Evolutionary conservation across 2,113 vertebrate species (phyloP).

Genomic region (Pelmatolapia mariae): DNA sequence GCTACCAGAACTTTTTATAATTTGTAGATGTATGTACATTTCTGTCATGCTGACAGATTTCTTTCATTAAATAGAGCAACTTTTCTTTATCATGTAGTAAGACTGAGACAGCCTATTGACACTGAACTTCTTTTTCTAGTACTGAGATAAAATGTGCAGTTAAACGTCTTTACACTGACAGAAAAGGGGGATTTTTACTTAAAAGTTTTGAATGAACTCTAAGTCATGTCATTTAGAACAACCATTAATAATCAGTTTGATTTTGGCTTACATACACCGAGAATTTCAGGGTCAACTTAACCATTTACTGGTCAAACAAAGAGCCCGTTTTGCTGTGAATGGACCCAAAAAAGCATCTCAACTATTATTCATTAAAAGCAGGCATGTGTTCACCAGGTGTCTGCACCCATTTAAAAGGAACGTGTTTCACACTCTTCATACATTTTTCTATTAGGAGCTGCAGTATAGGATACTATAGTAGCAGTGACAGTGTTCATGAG

Average conservation of each 20-base stretch:
- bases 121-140: neutral
- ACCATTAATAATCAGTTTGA: neutral
- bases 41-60: neutral
- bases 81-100: neutral
- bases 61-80: neutral
- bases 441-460: neutral
- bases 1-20: neutral
- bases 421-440: neutral
- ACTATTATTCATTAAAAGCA: neutral
- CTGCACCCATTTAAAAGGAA: neutral
- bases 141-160: neutral
- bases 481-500: neutral
- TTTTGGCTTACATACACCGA: fast-evolving
- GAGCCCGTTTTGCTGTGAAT: neutral
- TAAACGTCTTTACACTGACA: fast-evolving
- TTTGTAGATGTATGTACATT: neutral
- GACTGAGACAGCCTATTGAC: neutral
- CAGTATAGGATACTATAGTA: neutral
- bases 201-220: neutral
- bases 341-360: neutral
- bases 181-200: neutral
- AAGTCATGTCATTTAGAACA: neutral
- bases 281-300: neutral
- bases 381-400: neutral
- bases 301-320: neutral